phyloP scores from a whole-genome alignment of 2,888 invertebrate genomes.

The Limnephilus auricula region DNA sequence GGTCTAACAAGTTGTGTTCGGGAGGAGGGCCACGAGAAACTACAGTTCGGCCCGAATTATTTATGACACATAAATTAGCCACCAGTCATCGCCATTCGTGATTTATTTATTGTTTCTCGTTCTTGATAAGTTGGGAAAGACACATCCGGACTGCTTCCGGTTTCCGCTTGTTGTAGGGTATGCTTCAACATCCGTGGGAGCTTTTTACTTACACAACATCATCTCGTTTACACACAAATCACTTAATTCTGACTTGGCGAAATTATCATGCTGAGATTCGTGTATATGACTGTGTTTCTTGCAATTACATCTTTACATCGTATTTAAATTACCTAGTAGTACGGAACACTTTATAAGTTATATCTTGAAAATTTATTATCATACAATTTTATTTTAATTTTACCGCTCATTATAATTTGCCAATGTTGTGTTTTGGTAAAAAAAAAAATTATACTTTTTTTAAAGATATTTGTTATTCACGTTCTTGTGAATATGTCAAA shows the following conservation, averaged over 20 bases:
- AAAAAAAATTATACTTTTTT: too few relatives aligned
- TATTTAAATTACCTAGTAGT: too few relatives aligned
- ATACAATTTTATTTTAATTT: too few relatives aligned
- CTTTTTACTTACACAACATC: background rate
- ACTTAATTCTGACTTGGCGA: background rate
- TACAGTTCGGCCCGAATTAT: conserved; percentile 51
- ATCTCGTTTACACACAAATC: background rate
- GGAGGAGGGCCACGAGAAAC: background rate
- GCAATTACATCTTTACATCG: too few relatives aligned
- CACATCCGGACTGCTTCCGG: background rate
- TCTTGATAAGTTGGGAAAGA: conserved; percentile 17
- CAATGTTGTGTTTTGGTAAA: too few relatives aligned
- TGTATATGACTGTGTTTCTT: background rate
- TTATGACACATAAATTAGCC: conserved; percentile 62
- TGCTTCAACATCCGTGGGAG: background rate
- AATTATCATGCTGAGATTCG: background rate
- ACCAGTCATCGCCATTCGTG: conserved; percentile 47
- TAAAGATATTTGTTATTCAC: too few relatives aligned
- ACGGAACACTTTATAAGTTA: too few relatives aligned
- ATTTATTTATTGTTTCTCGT: conserved; percentile 45
- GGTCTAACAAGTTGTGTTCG: background rate
- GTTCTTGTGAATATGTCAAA: too few relatives aligned
- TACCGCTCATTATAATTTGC: too few relatives aligned
- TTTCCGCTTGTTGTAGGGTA: background rate
- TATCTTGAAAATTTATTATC: too few relatives aligned